Conservation (phyloP, 2,888 invertebrate genomes). For the Papilio gigon region DNA sequence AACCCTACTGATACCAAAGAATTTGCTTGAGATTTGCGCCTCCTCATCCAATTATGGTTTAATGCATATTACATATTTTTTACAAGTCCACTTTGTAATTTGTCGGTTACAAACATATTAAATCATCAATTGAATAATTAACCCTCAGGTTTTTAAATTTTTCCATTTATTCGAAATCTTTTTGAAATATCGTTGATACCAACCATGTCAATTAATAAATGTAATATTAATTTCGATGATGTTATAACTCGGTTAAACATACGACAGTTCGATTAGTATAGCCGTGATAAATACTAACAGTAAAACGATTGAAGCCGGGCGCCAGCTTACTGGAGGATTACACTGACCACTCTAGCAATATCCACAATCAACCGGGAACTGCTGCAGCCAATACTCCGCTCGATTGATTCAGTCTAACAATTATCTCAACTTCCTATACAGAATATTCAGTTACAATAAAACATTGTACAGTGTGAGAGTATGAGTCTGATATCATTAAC, state of each 20-base stretch:
- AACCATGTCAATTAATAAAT: not conserved
- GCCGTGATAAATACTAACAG: conserved; percentile 14
- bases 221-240: not conserved
- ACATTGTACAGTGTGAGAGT: not conserved
- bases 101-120: too few relatives aligned
- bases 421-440: not conserved
- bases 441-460: not conserved
- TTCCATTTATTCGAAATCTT: not conserved
- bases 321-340: conserved; percentile 14
- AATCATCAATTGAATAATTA: too few relatives aligned
- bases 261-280: not conserved
- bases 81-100: not conserved
- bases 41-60: not conserved
- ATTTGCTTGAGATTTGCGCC: not conserved
- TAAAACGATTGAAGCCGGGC: conserved; percentile 18
- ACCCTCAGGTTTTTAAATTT: not conserved
- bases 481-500: not conserved
- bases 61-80: not conserved
- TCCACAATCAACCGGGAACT: conserved; percentile 21
- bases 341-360: conserved; percentile 8
- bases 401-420: conserved; percentile 8
- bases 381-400: not conserved
- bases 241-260: not conserved
- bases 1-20: conserved; percentile 1
- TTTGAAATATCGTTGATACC: not conserved